phyloP scores from a whole-genome alignment of 2,797 vertebrate species.

The Paratrypauchen microcephalus region DNA sequence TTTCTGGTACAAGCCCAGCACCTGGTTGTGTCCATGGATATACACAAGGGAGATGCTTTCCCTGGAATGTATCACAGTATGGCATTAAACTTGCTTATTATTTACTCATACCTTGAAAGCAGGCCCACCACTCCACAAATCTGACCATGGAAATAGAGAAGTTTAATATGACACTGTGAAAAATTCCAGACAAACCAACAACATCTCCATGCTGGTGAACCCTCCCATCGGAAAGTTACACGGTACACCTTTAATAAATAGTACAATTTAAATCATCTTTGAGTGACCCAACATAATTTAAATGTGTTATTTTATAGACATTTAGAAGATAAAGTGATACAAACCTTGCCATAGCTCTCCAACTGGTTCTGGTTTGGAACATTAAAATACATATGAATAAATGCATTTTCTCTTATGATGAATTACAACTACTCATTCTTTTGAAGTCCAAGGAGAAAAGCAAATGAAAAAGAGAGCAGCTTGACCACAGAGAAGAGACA shows the following conservation, averaged over 20 bases:
- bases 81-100: no score
- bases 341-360: background rate
- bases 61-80: no score
- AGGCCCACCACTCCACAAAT: no score
- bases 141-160: no score
- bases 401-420: background rate
- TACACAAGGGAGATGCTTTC: no score
- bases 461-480: slow-evolving; percentile 23
- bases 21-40: no score
- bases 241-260: background rate
- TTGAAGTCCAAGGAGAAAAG: slow-evolving; percentile 25
- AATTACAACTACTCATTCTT: slow-evolving; percentile 4
- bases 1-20: no score
- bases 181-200: no score
- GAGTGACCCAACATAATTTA: background rate
- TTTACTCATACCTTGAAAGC: no score
- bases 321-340: background rate
- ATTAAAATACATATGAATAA: slow-evolving; percentile 10
- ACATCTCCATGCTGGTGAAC: no score
- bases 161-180: no score
- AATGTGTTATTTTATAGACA: background rate
- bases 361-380: background rate
- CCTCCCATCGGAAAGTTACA: no score
- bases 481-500: slow-evolving; percentile 37
- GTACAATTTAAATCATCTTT: background rate